Evolutionary conservation across 1,140 invertebrate species (phyloP), one percentile per base, ranked within the genome.

Genomic region (Goniozus legneri): DNA sequence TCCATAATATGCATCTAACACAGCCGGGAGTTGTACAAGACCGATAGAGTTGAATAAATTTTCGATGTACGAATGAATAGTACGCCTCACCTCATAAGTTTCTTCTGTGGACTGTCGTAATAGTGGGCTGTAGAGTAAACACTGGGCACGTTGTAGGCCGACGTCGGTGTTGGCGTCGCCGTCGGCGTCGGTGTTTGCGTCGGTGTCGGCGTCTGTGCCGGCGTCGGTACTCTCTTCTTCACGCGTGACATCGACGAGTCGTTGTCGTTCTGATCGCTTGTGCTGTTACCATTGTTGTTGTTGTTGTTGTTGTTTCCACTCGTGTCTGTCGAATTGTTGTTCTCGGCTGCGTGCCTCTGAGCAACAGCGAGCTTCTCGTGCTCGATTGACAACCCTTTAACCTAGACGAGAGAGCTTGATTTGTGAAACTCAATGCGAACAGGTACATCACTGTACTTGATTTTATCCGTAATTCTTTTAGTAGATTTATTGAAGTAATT

Each of bases 331-430:
- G 64, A 65, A 49, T 68, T 71, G 55, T 69, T 75, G 53, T 69
- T 74, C 44, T 73, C 71, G 8, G 65, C 65, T 13, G 64, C 68
- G 46, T 84, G 82, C 50, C 80, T 82, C 60, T 85, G 84, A 38
- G 83, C 82, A 33, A 84, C 82, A 20, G 84, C 84, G 64, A 87
- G 60, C 58, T 86, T 86, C 54, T 86, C 85, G 61, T 87, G 85
- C 67, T 88, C 86, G 58, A 88, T 86, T 64, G 86, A 88, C 58
- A 89, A 67, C 44, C 87, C 87, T 71, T 89, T 89, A 33, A 89
- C 86, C 85, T 87, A n/a, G n/a, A n/a, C n/a, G n/a, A n/a, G n/a
- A n/a, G n/a, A n/a, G n/a, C n/a, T n/a, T n/a, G n/a, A n/a, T n/a
- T n/a, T n/a, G n/a, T n/a, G n/a, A n/a, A n/a, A n/a, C n/a, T n/a